These are phyloP conservation scores for Meda fulgida DNA, from an alignment of 2,797 vertebrate genomes.

Conservation along the genomic window DNA sequence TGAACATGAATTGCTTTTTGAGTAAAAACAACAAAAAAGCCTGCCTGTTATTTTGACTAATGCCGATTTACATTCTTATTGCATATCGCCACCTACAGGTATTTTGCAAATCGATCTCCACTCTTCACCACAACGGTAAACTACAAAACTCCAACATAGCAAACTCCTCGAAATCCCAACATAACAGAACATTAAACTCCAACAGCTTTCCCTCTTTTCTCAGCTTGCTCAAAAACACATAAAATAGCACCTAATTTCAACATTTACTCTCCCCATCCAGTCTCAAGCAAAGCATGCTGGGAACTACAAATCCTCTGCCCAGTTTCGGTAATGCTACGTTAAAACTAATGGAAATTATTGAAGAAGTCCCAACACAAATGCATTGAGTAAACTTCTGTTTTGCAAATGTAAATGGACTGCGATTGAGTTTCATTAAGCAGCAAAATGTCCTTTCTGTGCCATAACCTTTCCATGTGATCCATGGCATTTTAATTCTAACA, in stretches of 20 bases:
- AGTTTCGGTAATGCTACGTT: conserved; percentile 25
- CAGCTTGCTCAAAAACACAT: conserved; percentile 31
- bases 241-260: conserved; percentile 27
- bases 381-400: conserved; percentile 16
- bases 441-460: background rate
- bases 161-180: conserved; percentile 2
- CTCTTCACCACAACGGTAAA: background rate
- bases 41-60: background rate
- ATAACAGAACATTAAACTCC: conserved; percentile 27
- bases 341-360: conserved; percentile 12
- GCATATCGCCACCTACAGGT: background rate
- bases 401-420: conserved; percentile 10
- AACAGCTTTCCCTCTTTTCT: conserved; percentile 15
- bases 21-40: background rate
- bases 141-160: background rate
- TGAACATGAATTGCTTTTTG: background rate
- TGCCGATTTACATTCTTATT: background rate
- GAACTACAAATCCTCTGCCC: conserved; percentile 11
- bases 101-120: background rate
- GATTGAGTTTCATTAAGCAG: background rate
- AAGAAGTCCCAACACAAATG: conserved; percentile 19
- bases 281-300: conserved; percentile 20
- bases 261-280: conserved; percentile 14
- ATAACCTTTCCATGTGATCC: background rate
- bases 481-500: conserved; percentile 24